A percentile compares a stretch with the other conserved stretches of the same genome.
These are phyloP conservation scores for Acestrorhynchus altus DNA, from an alignment of 2,797 vertebrate species.

Conservation along the genomic window DNA sequence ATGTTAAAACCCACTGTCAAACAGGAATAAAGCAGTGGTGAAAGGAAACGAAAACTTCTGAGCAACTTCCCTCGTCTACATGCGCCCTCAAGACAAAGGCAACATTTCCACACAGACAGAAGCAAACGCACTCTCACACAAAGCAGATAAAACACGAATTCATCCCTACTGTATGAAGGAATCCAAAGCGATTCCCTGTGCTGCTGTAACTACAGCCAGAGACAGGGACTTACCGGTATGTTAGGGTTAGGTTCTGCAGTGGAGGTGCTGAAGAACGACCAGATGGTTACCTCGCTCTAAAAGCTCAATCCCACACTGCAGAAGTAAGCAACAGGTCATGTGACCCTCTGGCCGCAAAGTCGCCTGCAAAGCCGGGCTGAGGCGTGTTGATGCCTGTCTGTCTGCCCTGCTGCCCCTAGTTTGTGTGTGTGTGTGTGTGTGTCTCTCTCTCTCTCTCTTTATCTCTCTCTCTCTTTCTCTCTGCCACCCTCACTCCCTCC, in stretches of 20 bases:
- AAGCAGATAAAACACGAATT: background rate
- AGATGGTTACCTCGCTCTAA: constrained; percentile 45
- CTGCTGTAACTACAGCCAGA: background rate
- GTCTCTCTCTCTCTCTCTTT: background rate
- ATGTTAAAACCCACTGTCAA: background rate
- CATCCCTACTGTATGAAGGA: constrained; percentile 4
- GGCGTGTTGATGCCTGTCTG: constrained; percentile 60
- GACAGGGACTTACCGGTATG: constrained; percentile 35
- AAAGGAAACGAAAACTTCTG: constrained; percentile 15
- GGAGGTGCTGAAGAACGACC: constrained; percentile 36
- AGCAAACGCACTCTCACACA: background rate
- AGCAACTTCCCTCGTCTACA: background rate
- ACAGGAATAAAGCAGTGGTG: constrained; percentile 31
- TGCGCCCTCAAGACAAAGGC: constrained; percentile 1
- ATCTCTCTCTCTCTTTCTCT: background rate
- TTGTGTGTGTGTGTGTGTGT: background rate
- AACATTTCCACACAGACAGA: background rate
- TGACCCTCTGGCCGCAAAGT: constrained; percentile 47
- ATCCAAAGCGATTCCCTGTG: background rate
- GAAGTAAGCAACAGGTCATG: constrained; percentile 48
- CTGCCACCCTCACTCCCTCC: background rate
- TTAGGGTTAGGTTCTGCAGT: constrained; percentile 22
- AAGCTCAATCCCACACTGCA: constrained; percentile 32
- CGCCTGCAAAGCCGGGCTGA: constrained; percentile 44
- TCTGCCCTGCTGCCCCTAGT: background rate